Percentiles rank a stretch among this genome's conserved stretches.
These are phyloP conservation scores for Argentina silus DNA, from an alignment of 2,797 vertebrate genomes.

Conservation along the genomic window DNA sequence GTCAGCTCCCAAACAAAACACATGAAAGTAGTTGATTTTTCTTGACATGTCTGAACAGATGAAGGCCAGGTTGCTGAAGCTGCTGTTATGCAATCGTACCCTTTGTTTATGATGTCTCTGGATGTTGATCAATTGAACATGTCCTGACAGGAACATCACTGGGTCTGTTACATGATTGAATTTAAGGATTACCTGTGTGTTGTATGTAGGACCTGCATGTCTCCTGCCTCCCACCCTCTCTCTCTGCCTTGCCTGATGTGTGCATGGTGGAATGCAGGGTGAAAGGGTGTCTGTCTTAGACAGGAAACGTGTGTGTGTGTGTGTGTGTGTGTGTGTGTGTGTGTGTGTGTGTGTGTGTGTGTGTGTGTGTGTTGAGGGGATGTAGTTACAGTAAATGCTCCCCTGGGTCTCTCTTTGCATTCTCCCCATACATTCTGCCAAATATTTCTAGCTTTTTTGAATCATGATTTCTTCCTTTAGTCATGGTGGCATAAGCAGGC, in stretches of 20 bases:
- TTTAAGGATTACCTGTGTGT: neutral
- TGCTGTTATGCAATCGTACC: conserved; percentile 19
- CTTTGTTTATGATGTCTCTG: conserved; percentile 50
- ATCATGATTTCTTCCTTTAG: conserved; percentile 9
- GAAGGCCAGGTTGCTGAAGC: neutral
- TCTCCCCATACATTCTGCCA: conserved; percentile 51
- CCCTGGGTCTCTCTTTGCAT: conserved; percentile 42
- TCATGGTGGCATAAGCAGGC: neutral
- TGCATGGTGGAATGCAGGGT: conserved; percentile 7
- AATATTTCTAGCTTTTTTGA: conserved; percentile 9
- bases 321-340: too few species aligned
- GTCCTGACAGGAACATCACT: conserved; percentile 32
- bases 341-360: conserved; percentile 26
- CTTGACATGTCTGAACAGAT: conserved; percentile 39
- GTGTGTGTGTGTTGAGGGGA: conserved; percentile 11
- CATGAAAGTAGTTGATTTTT: neutral
- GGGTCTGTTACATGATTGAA: too few species aligned
- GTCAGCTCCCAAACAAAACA: neutral
- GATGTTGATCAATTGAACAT: conserved; percentile 19
- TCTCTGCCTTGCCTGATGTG: neutral
- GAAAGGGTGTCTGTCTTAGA: conserved; percentile 49
- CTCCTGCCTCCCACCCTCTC: neutral
- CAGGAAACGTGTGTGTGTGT: conserved; percentile 47
- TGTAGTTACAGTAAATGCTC: conserved; percentile 46
- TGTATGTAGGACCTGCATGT: neutral